Percentiles rank a stretch among this genome's conserved stretches.
Evolutionary conservation across 2,113 vertebrate genomes (phyloP).

Genomic region (Turnix velox): DNA sequence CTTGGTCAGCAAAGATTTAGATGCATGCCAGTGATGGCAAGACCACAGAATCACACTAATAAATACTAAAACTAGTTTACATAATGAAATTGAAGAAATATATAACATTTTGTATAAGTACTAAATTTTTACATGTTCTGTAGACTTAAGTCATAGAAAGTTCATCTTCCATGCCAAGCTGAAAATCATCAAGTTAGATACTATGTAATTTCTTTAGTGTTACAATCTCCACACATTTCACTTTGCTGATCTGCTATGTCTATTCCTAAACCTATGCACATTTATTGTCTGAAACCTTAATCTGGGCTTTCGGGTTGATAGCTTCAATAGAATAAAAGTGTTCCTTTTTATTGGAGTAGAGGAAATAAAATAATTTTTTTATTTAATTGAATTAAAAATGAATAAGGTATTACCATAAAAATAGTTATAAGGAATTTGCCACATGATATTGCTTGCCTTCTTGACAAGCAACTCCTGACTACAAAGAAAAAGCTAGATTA

Average conservation of each 20-base stretch:
- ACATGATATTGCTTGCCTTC: background rate
- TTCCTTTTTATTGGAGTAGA: background rate
- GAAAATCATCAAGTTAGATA: background rate
- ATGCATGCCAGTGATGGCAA: background rate
- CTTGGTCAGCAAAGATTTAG: background rate
- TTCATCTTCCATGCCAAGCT: background rate
- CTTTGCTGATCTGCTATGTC: background rate
- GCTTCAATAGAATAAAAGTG: background rate
- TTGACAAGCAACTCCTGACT: background rate
- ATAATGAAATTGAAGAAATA: background rate
- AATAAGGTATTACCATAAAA: background rate
- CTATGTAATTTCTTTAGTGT: background rate
- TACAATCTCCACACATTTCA: background rate
- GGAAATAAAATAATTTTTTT: background rate
- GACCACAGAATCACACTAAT: background rate
- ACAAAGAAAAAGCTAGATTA: background rate
- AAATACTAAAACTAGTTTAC: background rate
- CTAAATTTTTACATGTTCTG: background rate
- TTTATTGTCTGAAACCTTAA: background rate
- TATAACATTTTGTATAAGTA: background rate
- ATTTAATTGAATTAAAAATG: background rate
- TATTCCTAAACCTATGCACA: accelerated
- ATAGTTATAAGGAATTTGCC: background rate
- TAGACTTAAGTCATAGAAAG: background rate
- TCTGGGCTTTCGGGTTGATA: accelerated